phyloP scores from a whole-genome alignment of 2,797 vertebrate genomes.

The Cynodonichthys magdalenae region DNA sequence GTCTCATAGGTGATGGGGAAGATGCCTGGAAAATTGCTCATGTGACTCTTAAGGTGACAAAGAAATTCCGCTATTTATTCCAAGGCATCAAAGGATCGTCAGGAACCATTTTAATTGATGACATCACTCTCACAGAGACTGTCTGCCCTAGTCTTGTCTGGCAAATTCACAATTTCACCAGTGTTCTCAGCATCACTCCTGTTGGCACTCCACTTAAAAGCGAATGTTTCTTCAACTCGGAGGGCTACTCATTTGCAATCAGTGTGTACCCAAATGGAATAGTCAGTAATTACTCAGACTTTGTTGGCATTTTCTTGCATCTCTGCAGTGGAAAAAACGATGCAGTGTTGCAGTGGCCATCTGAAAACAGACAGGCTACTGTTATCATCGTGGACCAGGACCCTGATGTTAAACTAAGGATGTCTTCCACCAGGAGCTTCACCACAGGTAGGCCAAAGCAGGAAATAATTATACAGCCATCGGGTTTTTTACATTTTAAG shows the following conservation, averaged over 20 bases:
- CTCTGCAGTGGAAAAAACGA: conserved; percentile 90
- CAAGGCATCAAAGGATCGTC: conserved; percentile 82
- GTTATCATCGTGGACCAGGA: conserved; percentile 88
- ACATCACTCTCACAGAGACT: conserved; percentile 86
- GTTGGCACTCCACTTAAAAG: conserved; percentile 34
- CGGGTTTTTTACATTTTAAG: no score
- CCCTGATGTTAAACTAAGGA: conserved; percentile 80
- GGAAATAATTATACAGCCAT: background rate
- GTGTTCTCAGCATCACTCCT: conserved; percentile 48
- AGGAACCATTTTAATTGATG: conserved; percentile 87
- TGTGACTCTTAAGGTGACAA: conserved; percentile 79
- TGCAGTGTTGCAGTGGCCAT: conserved; percentile 88
- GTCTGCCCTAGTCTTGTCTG: conserved; percentile 86
- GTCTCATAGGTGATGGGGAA: conserved; percentile 74
- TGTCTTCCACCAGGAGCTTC: conserved; percentile 88
- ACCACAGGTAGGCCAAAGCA: conserved; percentile 75
- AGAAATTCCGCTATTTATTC: conserved; percentile 93
- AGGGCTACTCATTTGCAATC: conserved; percentile 88
- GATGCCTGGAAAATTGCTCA: conserved; percentile 87
- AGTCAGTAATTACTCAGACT: conserved; percentile 8
- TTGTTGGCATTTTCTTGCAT: conserved; percentile 79
- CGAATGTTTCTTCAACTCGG: conserved; percentile 81
- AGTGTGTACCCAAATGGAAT: conserved; percentile 77
- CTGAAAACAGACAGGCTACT: conserved; percentile 80
- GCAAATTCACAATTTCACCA: conserved; percentile 83